These are phyloP conservation scores for Candidula unifasciata DNA, from an alignment of 2,888 invertebrate genomes.

Conservation along the genomic window DNA sequence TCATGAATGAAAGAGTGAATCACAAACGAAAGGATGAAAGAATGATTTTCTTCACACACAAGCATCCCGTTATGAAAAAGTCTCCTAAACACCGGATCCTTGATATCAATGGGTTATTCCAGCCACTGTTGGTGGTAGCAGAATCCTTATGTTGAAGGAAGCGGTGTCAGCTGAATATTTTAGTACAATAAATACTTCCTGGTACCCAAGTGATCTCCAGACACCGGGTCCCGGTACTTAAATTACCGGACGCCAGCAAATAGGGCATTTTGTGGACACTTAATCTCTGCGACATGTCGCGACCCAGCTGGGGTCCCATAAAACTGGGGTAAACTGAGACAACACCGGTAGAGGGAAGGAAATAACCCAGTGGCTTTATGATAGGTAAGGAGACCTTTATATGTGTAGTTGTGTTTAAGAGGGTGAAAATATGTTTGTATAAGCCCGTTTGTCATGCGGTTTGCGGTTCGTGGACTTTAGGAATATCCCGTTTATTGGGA, in stretches of 20 bases:
- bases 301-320: neutral
- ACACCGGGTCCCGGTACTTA: neutral
- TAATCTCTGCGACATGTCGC: conserved; percentile 11
- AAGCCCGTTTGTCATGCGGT: no score
- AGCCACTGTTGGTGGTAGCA: no score
- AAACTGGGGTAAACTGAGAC: neutral
- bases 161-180: neutral
- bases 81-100: no score
- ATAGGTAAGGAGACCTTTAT: neutral
- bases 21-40: no score
- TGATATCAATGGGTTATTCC: no score
- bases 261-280: neutral
- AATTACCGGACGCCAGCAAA: conserved; percentile 1
- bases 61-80: no score
- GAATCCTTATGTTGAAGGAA: no score
- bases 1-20: no score
- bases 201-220: conserved; percentile 3
- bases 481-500: no score
- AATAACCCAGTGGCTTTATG: no score
- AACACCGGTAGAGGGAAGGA: neutral
- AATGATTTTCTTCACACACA: no score
- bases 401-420: neutral
- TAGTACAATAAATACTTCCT: neutral
- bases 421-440: neutral
- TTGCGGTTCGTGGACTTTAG: no score